phyloP scores from a whole-genome alignment of 64 coral and sea anemone species.

The Dendrophyllia cribrosa region DNA sequence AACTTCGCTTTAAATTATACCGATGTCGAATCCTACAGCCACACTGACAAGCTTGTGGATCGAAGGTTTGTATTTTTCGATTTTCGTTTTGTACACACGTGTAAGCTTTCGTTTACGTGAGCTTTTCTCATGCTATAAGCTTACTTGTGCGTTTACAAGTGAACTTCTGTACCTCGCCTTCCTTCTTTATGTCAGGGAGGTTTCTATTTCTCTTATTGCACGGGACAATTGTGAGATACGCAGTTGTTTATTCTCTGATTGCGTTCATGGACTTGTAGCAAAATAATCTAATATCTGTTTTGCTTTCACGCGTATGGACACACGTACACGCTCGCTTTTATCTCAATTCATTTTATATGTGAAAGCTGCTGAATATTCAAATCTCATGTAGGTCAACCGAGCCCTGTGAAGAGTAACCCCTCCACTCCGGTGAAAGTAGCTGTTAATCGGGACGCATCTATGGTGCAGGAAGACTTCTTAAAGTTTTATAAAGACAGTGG shows the following conservation, averaged over 20 bases:
- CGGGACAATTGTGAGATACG: neutral
- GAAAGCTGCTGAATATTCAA: constrained; percentile 90
- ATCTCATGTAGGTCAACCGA: constrained; percentile 86
- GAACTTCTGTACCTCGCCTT: neutral
- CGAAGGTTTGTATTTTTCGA: constrained; percentile 71
- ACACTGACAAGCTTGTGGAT: constrained; percentile 96
- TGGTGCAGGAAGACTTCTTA: constrained; percentile 83
- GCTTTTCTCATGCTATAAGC: neutral
- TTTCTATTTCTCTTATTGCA: neutral
- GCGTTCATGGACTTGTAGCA: neutral
- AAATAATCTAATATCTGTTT: neutral
- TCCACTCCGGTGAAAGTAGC: constrained; percentile 82
- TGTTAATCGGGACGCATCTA: constrained; percentile 51
- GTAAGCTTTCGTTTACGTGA: constrained; percentile 9
- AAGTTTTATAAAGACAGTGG: constrained; percentile 88
- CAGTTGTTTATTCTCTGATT: neutral
- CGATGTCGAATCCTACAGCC: constrained; percentile 93
- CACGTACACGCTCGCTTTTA: neutral
- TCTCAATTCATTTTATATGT: constrained; percentile 56
- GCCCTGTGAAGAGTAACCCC: constrained; percentile 88
- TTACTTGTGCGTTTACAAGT: neutral
- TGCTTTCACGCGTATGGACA: neutral
- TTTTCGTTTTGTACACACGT: constrained; percentile 77
- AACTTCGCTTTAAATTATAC: constrained; percentile 48
- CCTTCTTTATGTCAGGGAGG: neutral